Evolutionary conservation across 2,888 invertebrate species (phyloP).

Genomic region (Limnephilus marmoratus): DNA sequence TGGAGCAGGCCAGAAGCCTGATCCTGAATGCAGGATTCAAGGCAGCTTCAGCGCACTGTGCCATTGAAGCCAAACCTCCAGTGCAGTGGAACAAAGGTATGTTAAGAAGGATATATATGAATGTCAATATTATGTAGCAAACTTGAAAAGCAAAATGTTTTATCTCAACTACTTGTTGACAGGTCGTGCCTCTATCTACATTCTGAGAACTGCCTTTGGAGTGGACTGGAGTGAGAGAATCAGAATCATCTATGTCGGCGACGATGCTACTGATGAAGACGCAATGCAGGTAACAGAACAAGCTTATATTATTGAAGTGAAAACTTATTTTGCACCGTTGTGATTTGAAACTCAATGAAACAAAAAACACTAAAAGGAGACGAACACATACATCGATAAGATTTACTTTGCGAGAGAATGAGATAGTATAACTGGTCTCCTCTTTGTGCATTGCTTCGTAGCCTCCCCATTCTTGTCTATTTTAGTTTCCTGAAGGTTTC

Average conservation of each 20-base stretch:
- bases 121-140: background rate
- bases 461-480: too few relatives aligned
- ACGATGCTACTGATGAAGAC: slow-evolving; percentile 93
- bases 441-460: too few relatives aligned
- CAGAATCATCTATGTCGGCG: slow-evolving; percentile 92
- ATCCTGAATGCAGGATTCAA: slow-evolving; percentile 88
- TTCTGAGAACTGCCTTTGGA: slow-evolving; percentile 92
- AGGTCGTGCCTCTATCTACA: slow-evolving; percentile 92
- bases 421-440: too few relatives aligned
- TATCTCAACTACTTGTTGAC: slow-evolving; percentile 44
- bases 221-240: slow-evolving; percentile 95
- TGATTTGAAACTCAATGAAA: too few relatives aligned
- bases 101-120: background rate
- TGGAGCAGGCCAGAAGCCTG: slow-evolving; percentile 83
- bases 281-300: slow-evolving; percentile 86
- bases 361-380: too few relatives aligned
- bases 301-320: slow-evolving; percentile 29
- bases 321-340: too few relatives aligned
- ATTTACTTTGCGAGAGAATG: too few relatives aligned
- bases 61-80: slow-evolving; percentile 93
- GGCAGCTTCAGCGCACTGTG: slow-evolving; percentile 89
- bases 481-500: too few relatives aligned
- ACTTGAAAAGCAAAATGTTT: background rate
- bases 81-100: slow-evolving; percentile 93
- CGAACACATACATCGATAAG: too few relatives aligned